A percentile compares a stretch with the other conserved stretches of the same genome.
These are phyloP conservation scores for Achroia grisella DNA, from an alignment of 1,140 invertebrate species.

Conservation along the genomic window DNA sequence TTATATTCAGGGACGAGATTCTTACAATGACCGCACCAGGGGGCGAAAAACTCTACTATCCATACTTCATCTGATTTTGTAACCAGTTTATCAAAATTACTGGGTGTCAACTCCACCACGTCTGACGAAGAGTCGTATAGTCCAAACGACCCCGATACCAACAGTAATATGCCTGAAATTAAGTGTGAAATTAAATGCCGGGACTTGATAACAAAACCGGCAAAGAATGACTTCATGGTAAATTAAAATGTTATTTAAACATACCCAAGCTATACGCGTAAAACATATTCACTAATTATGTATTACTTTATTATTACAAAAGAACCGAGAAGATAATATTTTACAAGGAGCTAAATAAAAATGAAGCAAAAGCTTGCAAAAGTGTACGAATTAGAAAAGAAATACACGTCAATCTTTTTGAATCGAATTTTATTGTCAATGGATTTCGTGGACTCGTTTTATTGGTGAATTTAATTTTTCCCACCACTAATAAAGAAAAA, in stretches of 20 bases:
- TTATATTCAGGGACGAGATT: slow-evolving; percentile 89
- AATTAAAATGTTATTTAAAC: slow-evolving; percentile 46
- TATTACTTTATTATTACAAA: slow-evolving; percentile 17
- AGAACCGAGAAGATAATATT: slow-evolving; percentile 11
- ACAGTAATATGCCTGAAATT: slow-evolving; percentile 51
- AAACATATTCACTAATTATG: slow-evolving; percentile 43
- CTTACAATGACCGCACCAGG: slow-evolving; percentile 94
- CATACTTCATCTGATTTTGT: slow-evolving; percentile 89
- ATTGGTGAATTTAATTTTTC: slow-evolving; percentile 46
- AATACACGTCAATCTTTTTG: slow-evolving; percentile 56
- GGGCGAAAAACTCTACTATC: slow-evolving; percentile 96
- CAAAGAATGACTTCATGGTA: slow-evolving; percentile 27
- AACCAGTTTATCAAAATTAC: slow-evolving; percentile 93
- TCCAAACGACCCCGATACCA: slow-evolving; percentile 71
- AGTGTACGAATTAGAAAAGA: slow-evolving; percentile 32
- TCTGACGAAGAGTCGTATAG: slow-evolving; percentile 87
- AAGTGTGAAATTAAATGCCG: slow-evolving; percentile 19
- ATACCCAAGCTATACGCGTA: slow-evolving; percentile 44
- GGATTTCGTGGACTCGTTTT: slow-evolving; percentile 55
- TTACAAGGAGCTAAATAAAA: not conserved
- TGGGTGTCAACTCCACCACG: slow-evolving; percentile 92
- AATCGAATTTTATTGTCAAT: slow-evolving; percentile 48
- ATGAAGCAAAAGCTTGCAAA: not conserved
- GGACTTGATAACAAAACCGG: slow-evolving; percentile 9
- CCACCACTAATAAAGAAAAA: slow-evolving; percentile 10